A percentile compares a stretch with the other conserved stretches of the same genome.
Conservation (phyloP, 2,888 invertebrate species). For the Ptycholaimellus sp. region DNA sequence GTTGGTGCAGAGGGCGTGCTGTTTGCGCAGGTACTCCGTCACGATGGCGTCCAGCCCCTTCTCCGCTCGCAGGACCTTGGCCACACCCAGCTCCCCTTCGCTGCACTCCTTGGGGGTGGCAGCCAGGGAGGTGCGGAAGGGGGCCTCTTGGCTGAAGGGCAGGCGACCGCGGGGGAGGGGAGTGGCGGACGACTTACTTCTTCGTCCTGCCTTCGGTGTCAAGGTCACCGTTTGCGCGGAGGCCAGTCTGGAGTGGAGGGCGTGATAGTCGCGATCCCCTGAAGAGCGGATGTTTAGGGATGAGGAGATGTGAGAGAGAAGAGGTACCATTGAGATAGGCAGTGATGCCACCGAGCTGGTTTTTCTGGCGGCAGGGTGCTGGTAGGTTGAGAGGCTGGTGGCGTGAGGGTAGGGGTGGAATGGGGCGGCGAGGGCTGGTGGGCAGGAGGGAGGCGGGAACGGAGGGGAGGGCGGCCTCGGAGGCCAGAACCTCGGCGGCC, state of each 20-base stretch:
- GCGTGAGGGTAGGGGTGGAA: background rate
- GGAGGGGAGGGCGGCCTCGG: constrained; percentile 12
- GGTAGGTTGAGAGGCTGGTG: background rate
- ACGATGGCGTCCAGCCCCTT: constrained; percentile 63
- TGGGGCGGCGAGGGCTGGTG: constrained; percentile 5
- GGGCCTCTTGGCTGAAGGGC: background rate
- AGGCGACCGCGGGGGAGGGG: constrained; percentile 1
- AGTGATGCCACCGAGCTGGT: constrained; percentile 4
- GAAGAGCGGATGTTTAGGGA: background rate
- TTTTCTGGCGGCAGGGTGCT: constrained; percentile 1
- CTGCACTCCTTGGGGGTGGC: background rate
- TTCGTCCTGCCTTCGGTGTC: too few relatives aligned
- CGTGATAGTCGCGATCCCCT: background rate
- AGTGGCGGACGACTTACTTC: constrained; percentile 1
- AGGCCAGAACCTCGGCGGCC: constrained; percentile 9
- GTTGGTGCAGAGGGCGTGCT: constrained; percentile 88
- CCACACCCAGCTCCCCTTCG: constrained; percentile 2
- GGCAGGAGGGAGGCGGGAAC: constrained; percentile 11
- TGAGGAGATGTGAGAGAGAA: background rate
- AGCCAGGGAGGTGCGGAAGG: background rate
- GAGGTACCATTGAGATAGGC: constrained; percentile 3
- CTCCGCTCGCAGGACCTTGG: too few relatives aligned
- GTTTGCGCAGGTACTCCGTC: constrained; percentile 81
- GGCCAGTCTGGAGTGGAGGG: too few relatives aligned
- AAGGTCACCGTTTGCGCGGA: too few relatives aligned